A percentile compares a stretch with the other conserved stretches of the same genome.
Conservation (phyloP, 2,888 invertebrate species). For the Drosophila fungiperda region DNA sequence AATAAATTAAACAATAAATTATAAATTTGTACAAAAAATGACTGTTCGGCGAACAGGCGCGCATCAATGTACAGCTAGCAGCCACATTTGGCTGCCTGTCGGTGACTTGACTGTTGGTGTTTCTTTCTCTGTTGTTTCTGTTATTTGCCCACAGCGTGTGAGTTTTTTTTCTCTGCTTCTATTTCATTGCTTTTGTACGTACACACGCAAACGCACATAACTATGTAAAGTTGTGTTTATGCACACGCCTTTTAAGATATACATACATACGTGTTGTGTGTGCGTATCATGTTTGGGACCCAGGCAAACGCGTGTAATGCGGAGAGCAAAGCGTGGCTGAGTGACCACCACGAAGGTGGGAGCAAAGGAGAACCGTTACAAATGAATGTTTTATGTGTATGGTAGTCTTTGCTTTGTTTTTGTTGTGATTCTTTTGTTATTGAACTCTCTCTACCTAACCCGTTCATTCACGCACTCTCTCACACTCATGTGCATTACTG, state of each 20-base stretch:
- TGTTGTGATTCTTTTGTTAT: slow-evolving; percentile 5
- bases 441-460: slow-evolving; percentile 4
- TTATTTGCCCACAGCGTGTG: slow-evolving; percentile 45
- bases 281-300: slow-evolving; percentile 39
- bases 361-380: slow-evolving; percentile 30
- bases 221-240: slow-evolving; percentile 3
- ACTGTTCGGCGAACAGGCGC: slow-evolving; percentile 75
- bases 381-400: slow-evolving; percentile 13
- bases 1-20: slow-evolving; percentile 81
- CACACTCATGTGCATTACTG: background rate
- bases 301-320: slow-evolving; percentile 29
- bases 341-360: slow-evolving; percentile 27
- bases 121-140: slow-evolving; percentile 41
- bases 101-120: slow-evolving; percentile 19
- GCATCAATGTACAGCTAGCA: slow-evolving; percentile 50
- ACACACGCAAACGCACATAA: slow-evolving; percentile 8
- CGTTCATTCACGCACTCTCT: background rate
- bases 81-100: slow-evolving; percentile 17
- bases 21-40: slow-evolving; percentile 82
- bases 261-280: slow-evolving; percentile 16
- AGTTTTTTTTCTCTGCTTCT: slow-evolving; percentile 50
- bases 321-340: slow-evolving; percentile 24
- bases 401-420: slow-evolving; percentile 12
- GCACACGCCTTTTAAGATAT: slow-evolving; percentile 19
- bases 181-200: slow-evolving; percentile 37